These are phyloP conservation scores for Peromyscus melanophrys DNA, from an alignment of 2,797 vertebrate species.

Conservation along the genomic window DNA sequence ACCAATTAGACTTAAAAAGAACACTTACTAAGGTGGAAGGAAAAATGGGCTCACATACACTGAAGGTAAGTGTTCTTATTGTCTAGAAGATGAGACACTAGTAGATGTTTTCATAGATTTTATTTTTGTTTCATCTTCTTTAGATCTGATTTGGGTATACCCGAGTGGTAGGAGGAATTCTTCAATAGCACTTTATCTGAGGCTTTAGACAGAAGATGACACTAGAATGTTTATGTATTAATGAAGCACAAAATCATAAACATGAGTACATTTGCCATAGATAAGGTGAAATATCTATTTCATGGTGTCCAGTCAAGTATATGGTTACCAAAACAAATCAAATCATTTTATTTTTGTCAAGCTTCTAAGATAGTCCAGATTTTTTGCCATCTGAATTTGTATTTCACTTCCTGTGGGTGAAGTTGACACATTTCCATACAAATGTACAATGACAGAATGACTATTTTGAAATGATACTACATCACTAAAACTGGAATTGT, in stretches of 20 bases:
- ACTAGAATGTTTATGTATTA: neutral
- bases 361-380: neutral
- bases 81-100: constrained; percentile 41
- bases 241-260: constrained; percentile 46
- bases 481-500: neutral
- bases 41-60: constrained; percentile 14
- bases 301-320: neutral
- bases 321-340: neutral
- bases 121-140: constrained; percentile 21
- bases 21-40: constrained; percentile 35
- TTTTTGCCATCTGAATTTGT: constrained; percentile 53
- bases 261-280: neutral
- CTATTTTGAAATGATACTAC: constrained; percentile 57
- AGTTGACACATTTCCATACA: neutral
- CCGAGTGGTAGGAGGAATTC: constrained; percentile 21
- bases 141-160: neutral
- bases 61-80: constrained; percentile 47
- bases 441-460: neutral
- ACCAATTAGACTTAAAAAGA: constrained; percentile 49
- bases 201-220: neutral
- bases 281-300: constrained; percentile 1
- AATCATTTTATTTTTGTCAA: constrained; percentile 59
- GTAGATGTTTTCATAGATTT: constrained; percentile 61
- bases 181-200: constrained; percentile 48
- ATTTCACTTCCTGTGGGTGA: constrained; percentile 37